Conservation (phyloP, 2,113 vertebrate genomes). For the Epinephelus lanceolatus region DNA sequence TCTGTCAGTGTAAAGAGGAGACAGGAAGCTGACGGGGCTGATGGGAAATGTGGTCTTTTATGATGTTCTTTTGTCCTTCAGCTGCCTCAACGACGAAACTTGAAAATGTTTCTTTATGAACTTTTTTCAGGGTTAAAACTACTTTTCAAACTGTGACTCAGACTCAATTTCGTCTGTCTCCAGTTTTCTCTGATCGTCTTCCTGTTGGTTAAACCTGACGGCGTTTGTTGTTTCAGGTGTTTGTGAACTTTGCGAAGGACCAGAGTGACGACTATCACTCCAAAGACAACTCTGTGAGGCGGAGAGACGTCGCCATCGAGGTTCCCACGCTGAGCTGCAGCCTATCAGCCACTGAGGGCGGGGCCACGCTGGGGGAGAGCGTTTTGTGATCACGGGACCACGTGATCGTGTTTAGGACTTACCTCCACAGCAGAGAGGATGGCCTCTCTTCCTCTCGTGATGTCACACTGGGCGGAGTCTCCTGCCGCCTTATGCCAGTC, state of each 20-base stretch:
- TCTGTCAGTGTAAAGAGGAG: too few relatives aligned
- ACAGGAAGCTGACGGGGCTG: neutral
- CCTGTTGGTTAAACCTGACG: neutral
- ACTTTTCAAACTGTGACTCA: too few relatives aligned
- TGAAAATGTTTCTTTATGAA: too few relatives aligned
- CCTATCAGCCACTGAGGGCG: conserved; percentile 70
- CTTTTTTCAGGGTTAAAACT: too few relatives aligned
- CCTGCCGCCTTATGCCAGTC: conserved; percentile 89
- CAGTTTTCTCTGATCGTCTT: too few relatives aligned
- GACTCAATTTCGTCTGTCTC: too few relatives aligned
- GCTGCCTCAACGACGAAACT: too few relatives aligned
- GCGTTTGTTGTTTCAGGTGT: conserved; percentile 87
- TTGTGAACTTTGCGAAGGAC: conserved; percentile 99
- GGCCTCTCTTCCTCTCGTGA: conserved; percentile 20
- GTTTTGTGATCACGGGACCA: conserved; percentile 86
- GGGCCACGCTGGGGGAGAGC: conserved; percentile 87
- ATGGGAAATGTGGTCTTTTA: too few relatives aligned
- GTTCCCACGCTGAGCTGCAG: conserved; percentile 84
- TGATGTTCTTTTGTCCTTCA: too few relatives aligned
- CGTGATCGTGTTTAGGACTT: neutral
- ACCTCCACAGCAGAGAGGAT: neutral
- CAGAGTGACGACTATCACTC: conserved; percentile 97
- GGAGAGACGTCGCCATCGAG: conserved; percentile 88
- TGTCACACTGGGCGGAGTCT: conserved; percentile 27
- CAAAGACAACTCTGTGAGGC: conserved; percentile 92